Evolutionary conservation across 2,888 invertebrate species (phyloP).

Genomic region (Hybos culiciformis): DNA sequence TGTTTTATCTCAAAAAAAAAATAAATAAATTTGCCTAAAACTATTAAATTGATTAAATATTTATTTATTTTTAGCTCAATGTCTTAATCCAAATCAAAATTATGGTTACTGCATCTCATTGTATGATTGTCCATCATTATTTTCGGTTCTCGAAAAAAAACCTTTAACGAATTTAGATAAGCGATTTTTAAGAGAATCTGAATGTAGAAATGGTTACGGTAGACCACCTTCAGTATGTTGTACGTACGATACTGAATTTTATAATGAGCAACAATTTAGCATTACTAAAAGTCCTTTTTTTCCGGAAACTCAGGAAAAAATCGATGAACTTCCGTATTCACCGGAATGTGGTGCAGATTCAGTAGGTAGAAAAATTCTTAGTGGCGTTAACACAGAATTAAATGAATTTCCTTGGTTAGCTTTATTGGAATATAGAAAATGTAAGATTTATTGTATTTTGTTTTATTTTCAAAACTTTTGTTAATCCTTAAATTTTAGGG

Average conservation of each 20-base stretch:
- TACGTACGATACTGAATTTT: slow-evolving; percentile 24
- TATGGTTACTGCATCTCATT: slow-evolving; percentile 27
- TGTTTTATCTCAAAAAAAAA: no score
- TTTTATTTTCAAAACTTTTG: neutral
- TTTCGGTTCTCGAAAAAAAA: slow-evolving; percentile 20
- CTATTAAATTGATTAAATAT: no score
- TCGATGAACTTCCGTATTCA: slow-evolving; percentile 19
- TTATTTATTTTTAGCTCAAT: slow-evolving; percentile 35
- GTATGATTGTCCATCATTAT: slow-evolving; percentile 25
- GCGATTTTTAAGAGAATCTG: slow-evolving; percentile 24
- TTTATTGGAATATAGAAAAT: slow-evolving; percentile 42
- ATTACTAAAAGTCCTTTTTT: neutral
- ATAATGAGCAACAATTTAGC: slow-evolving; percentile 6
- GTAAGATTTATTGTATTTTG: slow-evolving; percentile 18
- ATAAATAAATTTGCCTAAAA: no score
- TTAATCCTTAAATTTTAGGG: slow-evolving; percentile 1
- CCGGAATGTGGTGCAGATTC: slow-evolving; percentile 29
- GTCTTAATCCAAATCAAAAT: slow-evolving; percentile 36
- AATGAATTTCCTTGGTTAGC: slow-evolving; percentile 60
- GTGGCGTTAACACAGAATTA: slow-evolving; percentile 43
- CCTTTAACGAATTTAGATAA: slow-evolving; percentile 19
- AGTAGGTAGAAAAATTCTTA: slow-evolving; percentile 43
- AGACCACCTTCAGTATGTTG: slow-evolving; percentile 28
- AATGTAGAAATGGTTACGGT: slow-evolving; percentile 21
- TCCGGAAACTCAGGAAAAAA: neutral